Evolutionary conservation across 2,797 vertebrate species (phyloP), one percentile per base, ranked within the genome.

Genomic region (Aselliscus stoliczkanus): DNA sequence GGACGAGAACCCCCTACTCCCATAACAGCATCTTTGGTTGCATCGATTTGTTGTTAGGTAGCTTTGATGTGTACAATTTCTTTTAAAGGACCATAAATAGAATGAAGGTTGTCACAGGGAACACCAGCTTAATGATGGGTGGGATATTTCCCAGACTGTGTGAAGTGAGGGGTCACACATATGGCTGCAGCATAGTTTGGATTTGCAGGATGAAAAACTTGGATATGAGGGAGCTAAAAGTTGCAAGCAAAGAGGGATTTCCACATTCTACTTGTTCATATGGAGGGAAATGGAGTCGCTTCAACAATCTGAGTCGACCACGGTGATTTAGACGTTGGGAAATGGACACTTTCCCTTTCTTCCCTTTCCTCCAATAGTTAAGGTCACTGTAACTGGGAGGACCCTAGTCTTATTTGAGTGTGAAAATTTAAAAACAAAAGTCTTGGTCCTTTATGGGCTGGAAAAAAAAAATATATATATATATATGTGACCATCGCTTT

Each of bases 401-500:
- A 31, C 17, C 4, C 34, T 15, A 13, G 79, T 69, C 12, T 72
- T 70, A 25, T 42, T 13, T 37, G 64, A 65, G 50, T 58, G 27
- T 54, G 76, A 79, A 34, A 64, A 75, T 87, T 75, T 82, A 60
- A 70, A 79, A 62, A 88, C 58, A 79, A 86, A 77, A 34, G 23
- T 54, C 80, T 44, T 72, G 11, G 20, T 42, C 9, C 29, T 34
- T 31, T 29, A 25, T n/a, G 31, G 62, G 6, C 13, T 69, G 67
- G 54, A 18, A 69, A 65, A 50, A 75, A 31, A 31, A n/a, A n/a
- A n/a, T n/a, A 42, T 0, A 4, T 25, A 29, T 13, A 47, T 47
- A 42, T 1, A 1, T 44, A 10, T n/a, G 25, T 34, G 23, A 18
- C 4, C 27, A 25, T 62, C 42, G 75, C 20, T 1, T 72, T 31